Base-by-base conservation (phyloP, 2,797 vertebrate genomes). In the Chloroceryle amazona region DNA sequence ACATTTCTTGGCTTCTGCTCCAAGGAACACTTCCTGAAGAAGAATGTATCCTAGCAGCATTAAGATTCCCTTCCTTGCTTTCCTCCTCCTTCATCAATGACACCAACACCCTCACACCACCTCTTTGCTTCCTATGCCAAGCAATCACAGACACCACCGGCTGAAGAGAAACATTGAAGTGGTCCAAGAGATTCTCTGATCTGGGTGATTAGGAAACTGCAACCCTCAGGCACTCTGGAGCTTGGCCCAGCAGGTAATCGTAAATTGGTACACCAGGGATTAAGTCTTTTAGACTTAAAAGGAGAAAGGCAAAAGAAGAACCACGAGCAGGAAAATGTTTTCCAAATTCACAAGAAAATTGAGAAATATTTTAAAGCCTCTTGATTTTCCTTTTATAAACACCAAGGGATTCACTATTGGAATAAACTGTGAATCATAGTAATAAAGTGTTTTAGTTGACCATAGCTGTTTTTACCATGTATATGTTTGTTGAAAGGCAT, bases 221-320 rank as follows among this genome's bases (percentile, higher is more conserved):
- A 91, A 8, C n/a, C 51, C 60, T 62, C 39, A 80, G 75, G 89
- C 71, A 60, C 25, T 47, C 42, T 33, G 42, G n/a, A 62, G 21
- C 46, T 81, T 91, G 21, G 33, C 51, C 60, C 70, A 82, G 47
- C 60, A 92, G 67, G 71, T 71, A 82, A 72, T 13, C 1, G 1
- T 87, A 92, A 96, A 95, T 95, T 91, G 75, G 31, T 52, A 41
- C 19, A 2, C 20, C 1, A 1, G 47, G 46, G 79, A 87, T 76
- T 91, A 82, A n/a, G 37, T 78, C 5, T 91, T 87, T 90, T 42
- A 88, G 29, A 37, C 7, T 58, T 88, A 73, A 82, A 76, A 26
- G 17, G 21, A 72, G 26, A 91, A 88, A 88, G 37, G n/a, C 13
- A 67, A 88, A 93, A 81, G 39, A 78, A 80, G 81, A 89, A 88